phyloP scores from a whole-genome alignment of 2,888 invertebrate species.

The Phania funesta region DNA sequence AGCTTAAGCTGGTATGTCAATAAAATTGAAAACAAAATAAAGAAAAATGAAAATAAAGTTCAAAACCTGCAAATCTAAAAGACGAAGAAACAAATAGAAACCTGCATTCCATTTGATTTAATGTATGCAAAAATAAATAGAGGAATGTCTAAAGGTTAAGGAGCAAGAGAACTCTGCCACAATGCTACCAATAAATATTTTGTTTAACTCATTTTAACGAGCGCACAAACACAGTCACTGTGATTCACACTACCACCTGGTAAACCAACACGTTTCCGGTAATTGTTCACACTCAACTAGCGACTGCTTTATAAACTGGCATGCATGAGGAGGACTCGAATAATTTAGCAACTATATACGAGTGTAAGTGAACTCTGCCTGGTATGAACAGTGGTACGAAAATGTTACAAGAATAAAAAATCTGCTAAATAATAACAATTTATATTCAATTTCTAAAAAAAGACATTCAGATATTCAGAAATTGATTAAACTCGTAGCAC shows the following conservation, averaged over 20 bases:
- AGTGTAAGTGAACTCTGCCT: neutral
- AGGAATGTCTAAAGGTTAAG: conserved; percentile 37
- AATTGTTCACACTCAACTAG: conserved; percentile 60
- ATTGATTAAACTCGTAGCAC: too few species aligned
- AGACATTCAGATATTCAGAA: too few species aligned
- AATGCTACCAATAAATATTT: conserved; percentile 28
- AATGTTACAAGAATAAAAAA: neutral
- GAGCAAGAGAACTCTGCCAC: conserved; percentile 33
- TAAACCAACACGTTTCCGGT: conserved; percentile 59
- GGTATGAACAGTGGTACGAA: conserved; percentile 5
- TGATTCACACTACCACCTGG: conserved; percentile 6
- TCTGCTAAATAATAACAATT: neutral
- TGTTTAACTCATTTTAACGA: conserved; percentile 2
- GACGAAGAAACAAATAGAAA: conserved; percentile 18
- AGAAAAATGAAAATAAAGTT: neutral
- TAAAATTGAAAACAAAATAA: conserved; percentile 28
- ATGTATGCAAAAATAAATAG: neutral
- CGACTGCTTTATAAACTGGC: conserved; percentile 2
- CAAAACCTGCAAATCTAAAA: neutral
- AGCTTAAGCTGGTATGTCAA: conserved; percentile 50
- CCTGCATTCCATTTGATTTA: conserved; percentile 32
- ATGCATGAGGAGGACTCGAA: neutral
- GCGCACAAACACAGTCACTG: neutral
- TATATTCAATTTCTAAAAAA: neutral
- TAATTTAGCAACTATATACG: neutral